These are phyloP conservation scores for Karalla daura DNA, from an alignment of 2,797 vertebrate species.

Conservation along the genomic window DNA sequence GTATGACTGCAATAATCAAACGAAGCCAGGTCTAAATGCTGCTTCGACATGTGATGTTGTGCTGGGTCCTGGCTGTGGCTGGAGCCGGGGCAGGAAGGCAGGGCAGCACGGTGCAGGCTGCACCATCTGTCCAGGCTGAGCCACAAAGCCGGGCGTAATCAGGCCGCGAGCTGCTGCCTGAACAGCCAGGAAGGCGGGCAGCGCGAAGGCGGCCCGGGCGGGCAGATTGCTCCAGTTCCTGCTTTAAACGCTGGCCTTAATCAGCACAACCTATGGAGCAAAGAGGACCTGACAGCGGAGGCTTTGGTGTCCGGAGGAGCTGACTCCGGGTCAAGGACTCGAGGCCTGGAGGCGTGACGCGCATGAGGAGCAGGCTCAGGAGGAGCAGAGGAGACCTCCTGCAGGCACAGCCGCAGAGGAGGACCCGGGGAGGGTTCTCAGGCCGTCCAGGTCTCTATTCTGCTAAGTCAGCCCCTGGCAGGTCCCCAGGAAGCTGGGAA, in stretches of 20 bases:
- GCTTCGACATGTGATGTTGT: too few relatives aligned
- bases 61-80: conserved; percentile 3
- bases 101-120: conserved; percentile 2
- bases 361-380: conserved; percentile 18
- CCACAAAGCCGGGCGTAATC: conserved; percentile 80
- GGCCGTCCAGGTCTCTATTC: background rate
- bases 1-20: too few relatives aligned
- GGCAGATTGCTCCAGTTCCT: conserved; percentile 68
- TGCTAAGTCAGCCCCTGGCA: background rate
- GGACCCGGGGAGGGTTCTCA: background rate
- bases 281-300: conserved; percentile 30
- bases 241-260: conserved; percentile 74
- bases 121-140: conserved; percentile 72
- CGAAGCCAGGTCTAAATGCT: too few relatives aligned
- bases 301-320: conserved; percentile 22
- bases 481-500: too few relatives aligned
- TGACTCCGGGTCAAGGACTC: conserved; percentile 52
- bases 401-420: background rate
- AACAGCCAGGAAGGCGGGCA: conserved; percentile 36
- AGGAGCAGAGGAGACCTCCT: conserved; percentile 40
- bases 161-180: conserved; percentile 62
- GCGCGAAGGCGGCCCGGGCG: conserved; percentile 42
- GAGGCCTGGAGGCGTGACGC: conserved; percentile 25
- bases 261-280: conserved; percentile 60
- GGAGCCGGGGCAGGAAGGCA: conserved; percentile 16